Evolutionary conservation across 2,797 vertebrate species (phyloP).

Genomic region (Ambastaia sidthimunki): DNA sequence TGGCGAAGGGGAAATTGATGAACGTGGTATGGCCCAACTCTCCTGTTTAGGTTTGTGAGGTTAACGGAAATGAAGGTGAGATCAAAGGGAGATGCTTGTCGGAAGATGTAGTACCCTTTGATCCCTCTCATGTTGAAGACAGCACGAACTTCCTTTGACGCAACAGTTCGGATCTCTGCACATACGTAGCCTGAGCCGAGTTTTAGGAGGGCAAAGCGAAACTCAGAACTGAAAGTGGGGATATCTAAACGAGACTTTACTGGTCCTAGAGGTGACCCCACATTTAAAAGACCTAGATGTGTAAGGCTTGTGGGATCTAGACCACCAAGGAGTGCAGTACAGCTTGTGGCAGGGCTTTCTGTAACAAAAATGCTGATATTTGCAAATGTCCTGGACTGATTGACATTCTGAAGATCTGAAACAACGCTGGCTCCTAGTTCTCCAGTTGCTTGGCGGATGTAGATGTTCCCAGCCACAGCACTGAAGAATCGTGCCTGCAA

Average conservation of each 20-base stretch:
- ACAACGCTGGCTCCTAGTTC: conserved; percentile 62
- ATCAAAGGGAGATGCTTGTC: conserved; percentile 79
- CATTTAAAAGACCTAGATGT: conserved; percentile 65
- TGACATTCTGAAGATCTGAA: conserved; percentile 68
- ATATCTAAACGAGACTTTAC: conserved; percentile 72
- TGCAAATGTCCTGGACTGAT: conserved; percentile 55
- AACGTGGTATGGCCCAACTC: conserved; percentile 73
- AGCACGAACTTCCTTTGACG: conserved; percentile 71
- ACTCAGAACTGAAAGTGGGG: conserved; percentile 4
- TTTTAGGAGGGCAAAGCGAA: conserved; percentile 67
- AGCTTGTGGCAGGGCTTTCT: conserved; percentile 62
- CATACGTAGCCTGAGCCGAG: conserved; percentile 66
- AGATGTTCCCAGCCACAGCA: conserved; percentile 74
- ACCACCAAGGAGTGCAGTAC: conserved; percentile 61
- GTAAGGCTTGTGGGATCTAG: conserved; percentile 56
- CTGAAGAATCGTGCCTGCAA: conserved; percentile 74
- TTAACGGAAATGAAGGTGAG: conserved; percentile 71
- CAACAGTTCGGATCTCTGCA: conserved; percentile 67
- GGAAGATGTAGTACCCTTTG: conserved; percentile 74
- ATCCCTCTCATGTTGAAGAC: conserved; percentile 76
- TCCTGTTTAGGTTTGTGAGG: conserved; percentile 68
- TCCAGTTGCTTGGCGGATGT: conserved; percentile 68
- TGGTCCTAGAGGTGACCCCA: conserved; percentile 68
- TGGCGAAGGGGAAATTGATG: conserved; percentile 79
- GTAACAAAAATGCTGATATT: conserved; percentile 64